Evolutionary conservation across 2,113 vertebrate species (phyloP), one percentile per base, ranked within the genome.

Genomic region (Sialia sialis): DNA sequence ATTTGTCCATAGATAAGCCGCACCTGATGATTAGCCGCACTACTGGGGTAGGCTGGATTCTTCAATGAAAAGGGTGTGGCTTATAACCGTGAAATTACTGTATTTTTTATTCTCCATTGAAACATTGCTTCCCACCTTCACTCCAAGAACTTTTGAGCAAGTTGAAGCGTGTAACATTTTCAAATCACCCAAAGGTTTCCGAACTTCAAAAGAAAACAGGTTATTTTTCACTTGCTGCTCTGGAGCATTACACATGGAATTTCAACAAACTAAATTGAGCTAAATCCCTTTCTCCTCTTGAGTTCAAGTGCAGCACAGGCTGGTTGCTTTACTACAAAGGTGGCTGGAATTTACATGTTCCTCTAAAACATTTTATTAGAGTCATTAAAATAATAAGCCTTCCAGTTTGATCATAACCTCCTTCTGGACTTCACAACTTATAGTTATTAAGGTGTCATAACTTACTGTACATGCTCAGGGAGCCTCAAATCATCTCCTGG

Each of bases 371-470:
- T 89, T 83, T 89, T 88, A 87, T 89, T 94, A 74, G 32, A 56
- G 15, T 80, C 36, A 92, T 91, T 87, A 84, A 87, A 75, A 87
- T 68, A 82, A 87, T 83, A 86, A 67, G 7, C 19, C 44, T 7
- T 46, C 14, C 4, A 39, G 41, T 84, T 67, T 92, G 67, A 75
- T 73, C 41, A 63, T 76, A 93, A 85, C 16, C 12, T 74, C 34
- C 76, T 94, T 63, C 64, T 91, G 84, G 89, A 82, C 78, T 81
- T 94, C 55, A 75, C 29, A 91, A 81, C 14, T 90, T 84, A 60
- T 25, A 83, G n/a, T 34, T 94, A 58, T 88, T 90, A 89, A 92
- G 43, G 58, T 85, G 44, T 91, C 74, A 70, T 80, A 83, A 77
- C 51, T 90, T 84, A 90, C 18, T 6, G 15, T 84, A 77, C 12